Percentiles rank a stretch among this genome's conserved stretches.
Evolutionary conservation across 92 coral and sea anemone genomes (phyloP).

Genomic region (Umimayanthus chanpuru): DNA sequence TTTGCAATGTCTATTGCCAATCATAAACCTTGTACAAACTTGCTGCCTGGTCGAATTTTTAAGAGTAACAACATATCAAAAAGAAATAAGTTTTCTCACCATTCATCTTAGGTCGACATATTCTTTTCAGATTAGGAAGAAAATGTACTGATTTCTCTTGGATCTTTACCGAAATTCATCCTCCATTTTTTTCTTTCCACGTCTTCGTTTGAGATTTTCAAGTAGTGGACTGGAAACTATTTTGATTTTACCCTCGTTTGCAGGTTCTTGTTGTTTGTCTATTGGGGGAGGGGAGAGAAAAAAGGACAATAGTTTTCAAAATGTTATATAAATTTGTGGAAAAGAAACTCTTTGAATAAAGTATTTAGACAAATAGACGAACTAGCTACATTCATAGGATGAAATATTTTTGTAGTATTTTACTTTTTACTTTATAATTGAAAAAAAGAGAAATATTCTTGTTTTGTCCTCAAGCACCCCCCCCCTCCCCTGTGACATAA

Average conservation of each 20-base stretch:
- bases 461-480: background rate
- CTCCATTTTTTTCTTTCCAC: conserved; percentile 44
- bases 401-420: background rate
- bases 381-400: too few relatives aligned
- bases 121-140: conserved; percentile 22
- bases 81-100: conserved; percentile 55
- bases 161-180: conserved; percentile 3
- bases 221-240: conserved; percentile 30
- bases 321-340: too few relatives aligned
- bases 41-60: too few relatives aligned
- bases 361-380: too few relatives aligned
- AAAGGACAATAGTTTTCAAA: background rate
- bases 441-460: background rate
- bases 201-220: conserved; percentile 30
- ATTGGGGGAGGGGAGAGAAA: background rate
- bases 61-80: background rate
- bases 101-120: conserved; percentile 86
- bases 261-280: background rate
- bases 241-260: background rate
- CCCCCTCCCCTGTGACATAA: background rate
- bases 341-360: background rate
- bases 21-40: background rate
- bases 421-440: background rate
- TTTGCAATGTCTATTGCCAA: background rate
- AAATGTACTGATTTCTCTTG: background rate